Base-by-base conservation (phyloP, 2,797 vertebrate genomes). In the Potorous gilbertii region DNA sequence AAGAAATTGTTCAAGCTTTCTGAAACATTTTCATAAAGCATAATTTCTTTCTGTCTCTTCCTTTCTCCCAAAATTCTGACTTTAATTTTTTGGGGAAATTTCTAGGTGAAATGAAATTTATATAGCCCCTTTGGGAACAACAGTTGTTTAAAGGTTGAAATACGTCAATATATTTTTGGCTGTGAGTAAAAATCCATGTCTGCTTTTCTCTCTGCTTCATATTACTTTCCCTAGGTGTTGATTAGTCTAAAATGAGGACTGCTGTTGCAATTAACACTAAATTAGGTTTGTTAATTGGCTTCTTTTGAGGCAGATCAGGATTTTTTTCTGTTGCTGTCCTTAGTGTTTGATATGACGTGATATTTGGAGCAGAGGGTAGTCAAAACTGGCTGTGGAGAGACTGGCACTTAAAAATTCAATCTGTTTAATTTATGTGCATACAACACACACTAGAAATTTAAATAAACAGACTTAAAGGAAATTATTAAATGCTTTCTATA, bases 201-300 rank as follows among this genome's bases (percentile, higher is more conserved):
- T 66, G 0, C 74, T 55, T 92, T 95, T 95, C 90, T 16, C 52
- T 50, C 91, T 95, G 89, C 96, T 96, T 94, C 94, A 94, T 95
- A 93, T 97, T 96, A 40, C 56, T 97, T 97, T 97, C 97, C 91
- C 46, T 92, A 98, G 97, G 98, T 97, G 98, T 98, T 98, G 98
- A 98, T 98, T 98, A 97, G 97, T 97, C 90, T 57, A 94, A 92
- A 90, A 95, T 91, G 90, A 96, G 46, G 90, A 92, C 81, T 95
- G 96, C 94, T 96, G 90, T 94, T 96, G 96, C 97, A 98, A 98
- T 99, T 99, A 99, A 97, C 98, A 98, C 97, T 97, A 97, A 98
- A 98, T 96, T 66, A 95, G 89, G 97, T 98, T 97, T 97, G 98
- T 97, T 98, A 98, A 98, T 98, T 97, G 97, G 90, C 97, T 97